These are phyloP conservation scores for Lysandra bellargus DNA, from an alignment of 2,888 invertebrate species.

Conservation along the genomic window DNA sequence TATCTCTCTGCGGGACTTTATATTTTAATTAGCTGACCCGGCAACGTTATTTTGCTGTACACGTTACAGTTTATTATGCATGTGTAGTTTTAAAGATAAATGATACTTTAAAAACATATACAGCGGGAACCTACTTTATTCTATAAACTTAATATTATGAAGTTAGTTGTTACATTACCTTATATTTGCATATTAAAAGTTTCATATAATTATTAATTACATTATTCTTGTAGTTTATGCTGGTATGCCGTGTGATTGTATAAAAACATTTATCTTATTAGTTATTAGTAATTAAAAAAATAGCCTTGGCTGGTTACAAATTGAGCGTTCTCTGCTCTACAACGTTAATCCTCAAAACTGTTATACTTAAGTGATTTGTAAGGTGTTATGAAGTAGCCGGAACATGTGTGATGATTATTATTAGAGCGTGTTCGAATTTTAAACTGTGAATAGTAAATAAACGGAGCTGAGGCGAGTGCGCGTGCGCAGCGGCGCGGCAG, in stretches of 20 bases:
- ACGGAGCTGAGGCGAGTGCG: constrained; percentile 59
- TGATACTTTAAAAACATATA: too few species aligned
- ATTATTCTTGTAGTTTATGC: neutral
- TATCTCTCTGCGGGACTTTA: neutral
- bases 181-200: neutral
- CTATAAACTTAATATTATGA: neutral
- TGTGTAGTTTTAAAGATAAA: too few species aligned
- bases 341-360: neutral
- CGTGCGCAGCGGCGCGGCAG: constrained; percentile 58
- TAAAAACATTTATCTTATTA: neutral
- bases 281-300: neutral
- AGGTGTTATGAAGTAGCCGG: constrained; percentile 38
- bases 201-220: neutral
- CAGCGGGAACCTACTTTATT: neutral
- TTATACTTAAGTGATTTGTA: constrained; percentile 20
- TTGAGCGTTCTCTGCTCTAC: neutral
- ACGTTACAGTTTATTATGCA: too few species aligned
- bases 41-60: neutral
- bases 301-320: neutral
- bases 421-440: constrained; percentile 71
- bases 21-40: neutral
- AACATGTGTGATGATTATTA: constrained; percentile 65
- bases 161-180: neutral
- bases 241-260: neutral
- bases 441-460: constrained; percentile 77